Conservation (phyloP, 2,888 invertebrate species). For the Tholera decimalis region DNA sequence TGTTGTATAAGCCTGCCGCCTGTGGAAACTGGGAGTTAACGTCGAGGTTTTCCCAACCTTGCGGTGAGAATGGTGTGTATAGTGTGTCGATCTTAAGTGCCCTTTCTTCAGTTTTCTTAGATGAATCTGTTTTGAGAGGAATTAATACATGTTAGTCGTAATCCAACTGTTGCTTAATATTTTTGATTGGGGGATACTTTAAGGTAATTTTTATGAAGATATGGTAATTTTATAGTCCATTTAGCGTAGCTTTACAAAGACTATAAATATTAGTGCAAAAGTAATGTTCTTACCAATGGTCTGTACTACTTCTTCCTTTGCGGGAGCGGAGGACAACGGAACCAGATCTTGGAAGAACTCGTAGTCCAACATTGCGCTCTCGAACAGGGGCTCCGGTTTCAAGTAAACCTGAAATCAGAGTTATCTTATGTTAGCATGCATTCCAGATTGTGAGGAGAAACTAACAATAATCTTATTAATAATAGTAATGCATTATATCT, state of each 20-base stretch:
- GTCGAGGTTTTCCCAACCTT: constrained; percentile 84
- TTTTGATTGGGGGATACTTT: background rate
- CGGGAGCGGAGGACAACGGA: constrained; percentile 91
- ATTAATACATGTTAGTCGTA: constrained; percentile 6
- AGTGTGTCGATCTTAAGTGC: constrained; percentile 85
- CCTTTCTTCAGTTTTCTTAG: constrained; percentile 80
- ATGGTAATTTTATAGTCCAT: too few relatives aligned
- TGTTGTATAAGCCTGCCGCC: constrained; percentile 78
- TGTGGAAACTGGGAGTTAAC: constrained; percentile 81
- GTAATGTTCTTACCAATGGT: constrained; percentile 83
- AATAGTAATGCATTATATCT: constrained; percentile 69
- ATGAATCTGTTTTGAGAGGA: constrained; percentile 74
- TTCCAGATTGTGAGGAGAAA: constrained; percentile 61
- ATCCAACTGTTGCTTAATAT: background rate
- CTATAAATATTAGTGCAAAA: background rate
- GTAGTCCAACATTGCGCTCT: constrained; percentile 90
- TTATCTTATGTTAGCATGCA: constrained; percentile 71
- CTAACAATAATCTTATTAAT: constrained; percentile 79
- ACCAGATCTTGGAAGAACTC: constrained; percentile 94
- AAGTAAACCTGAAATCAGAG: constrained; percentile 85
- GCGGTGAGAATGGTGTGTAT: constrained; percentile 86
- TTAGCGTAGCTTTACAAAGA: background rate
- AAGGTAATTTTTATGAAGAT: background rate
- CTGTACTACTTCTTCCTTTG: constrained; percentile 88
- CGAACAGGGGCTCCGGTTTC: constrained; percentile 86